These are phyloP conservation scores for Merodon equestris DNA, from an alignment of 2,888 invertebrate species.

Conservation along the genomic window DNA sequence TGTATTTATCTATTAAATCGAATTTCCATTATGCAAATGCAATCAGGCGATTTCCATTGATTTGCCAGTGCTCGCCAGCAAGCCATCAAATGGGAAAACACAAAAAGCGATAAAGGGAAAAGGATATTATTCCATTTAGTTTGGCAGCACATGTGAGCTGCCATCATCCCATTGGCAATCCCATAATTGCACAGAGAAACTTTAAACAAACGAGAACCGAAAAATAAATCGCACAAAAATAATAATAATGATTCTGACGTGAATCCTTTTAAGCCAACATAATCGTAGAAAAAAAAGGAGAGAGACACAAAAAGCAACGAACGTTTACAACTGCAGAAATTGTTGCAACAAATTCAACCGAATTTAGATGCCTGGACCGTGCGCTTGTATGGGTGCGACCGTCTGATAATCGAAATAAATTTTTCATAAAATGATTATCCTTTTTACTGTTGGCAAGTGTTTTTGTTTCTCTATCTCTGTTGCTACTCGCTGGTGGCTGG, in stretches of 20 bases:
- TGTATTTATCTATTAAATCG: conserved; percentile 2
- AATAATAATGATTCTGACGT: conserved; percentile 23
- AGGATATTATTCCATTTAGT: conserved; percentile 35
- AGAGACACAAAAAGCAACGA: not conserved
- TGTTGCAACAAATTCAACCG: conserved; percentile 43
- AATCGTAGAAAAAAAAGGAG: conserved; percentile 22
- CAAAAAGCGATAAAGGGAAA: not conserved
- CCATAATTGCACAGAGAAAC: conserved; percentile 40
- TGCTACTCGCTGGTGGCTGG: not conserved
- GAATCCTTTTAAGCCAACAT: conserved; percentile 31
- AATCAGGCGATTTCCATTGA: conserved; percentile 25
- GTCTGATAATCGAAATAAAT: conserved; percentile 53
- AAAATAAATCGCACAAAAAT: conserved; percentile 1
- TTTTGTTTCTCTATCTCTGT: conserved; percentile 18
- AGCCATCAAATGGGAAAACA: not conserved
- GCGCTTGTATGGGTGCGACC: not conserved
- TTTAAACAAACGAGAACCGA: conserved; percentile 1
- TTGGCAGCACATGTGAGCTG: conserved; percentile 22
- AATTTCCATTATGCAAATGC: conserved; percentile 37
- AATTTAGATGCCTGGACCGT: conserved; percentile 14
- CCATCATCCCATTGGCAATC: conserved; percentile 22
- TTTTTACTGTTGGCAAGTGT: conserved; percentile 49
- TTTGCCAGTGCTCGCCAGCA: conserved; percentile 10
- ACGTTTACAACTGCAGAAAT: conserved; percentile 10
- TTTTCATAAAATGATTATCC: conserved; percentile 56